A percentile compares a stretch with the other conserved stretches of the same genome.
Evolutionary conservation across 2,113 vertebrate species (phyloP).

Genomic region (Andinoacara biseriatus): DNA sequence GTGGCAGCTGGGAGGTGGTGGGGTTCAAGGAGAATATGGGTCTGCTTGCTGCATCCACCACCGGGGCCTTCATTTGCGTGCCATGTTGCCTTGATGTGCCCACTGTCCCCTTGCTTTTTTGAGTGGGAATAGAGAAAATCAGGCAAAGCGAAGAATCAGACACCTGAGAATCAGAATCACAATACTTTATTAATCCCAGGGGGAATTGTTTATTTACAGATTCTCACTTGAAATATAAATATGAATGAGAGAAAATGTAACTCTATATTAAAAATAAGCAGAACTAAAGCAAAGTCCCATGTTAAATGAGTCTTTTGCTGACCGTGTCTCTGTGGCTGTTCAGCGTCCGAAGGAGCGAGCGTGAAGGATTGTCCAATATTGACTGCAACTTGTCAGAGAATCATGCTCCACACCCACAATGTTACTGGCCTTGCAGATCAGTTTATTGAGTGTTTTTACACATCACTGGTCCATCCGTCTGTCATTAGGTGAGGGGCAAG

Average conservation of each 20-base stretch:
- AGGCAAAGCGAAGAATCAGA: neutral
- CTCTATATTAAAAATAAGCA: too few relatives aligned
- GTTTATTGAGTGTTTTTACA: neutral
- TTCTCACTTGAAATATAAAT: rapidly evolving
- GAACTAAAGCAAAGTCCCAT: neutral
- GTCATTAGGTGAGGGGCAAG: neutral
- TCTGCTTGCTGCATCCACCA: neutral
- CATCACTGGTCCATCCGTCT: neutral
- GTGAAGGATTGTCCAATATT: neutral
- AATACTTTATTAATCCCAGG: neutral
- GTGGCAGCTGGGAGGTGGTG: neutral
- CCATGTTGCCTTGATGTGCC: neutral
- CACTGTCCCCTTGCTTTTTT: neutral
- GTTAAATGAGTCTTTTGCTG: neutral
- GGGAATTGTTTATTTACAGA: neutral
- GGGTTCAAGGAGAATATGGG: neutral
- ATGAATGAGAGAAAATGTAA: too few relatives aligned
- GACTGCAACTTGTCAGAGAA: neutral
- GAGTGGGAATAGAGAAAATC: neutral
- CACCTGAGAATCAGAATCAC: neutral
- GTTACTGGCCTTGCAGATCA: neutral
- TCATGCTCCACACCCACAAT: neutral
- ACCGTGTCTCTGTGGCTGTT: neutral
- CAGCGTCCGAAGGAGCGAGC: neutral
- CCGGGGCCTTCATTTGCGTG: neutral